A percentile compares a stretch with the other conserved stretches of the same genome.
Evolutionary conservation across 2,888 invertebrate genomes (phyloP).

Genomic region (Caenorhabditis sp.): DNA sequence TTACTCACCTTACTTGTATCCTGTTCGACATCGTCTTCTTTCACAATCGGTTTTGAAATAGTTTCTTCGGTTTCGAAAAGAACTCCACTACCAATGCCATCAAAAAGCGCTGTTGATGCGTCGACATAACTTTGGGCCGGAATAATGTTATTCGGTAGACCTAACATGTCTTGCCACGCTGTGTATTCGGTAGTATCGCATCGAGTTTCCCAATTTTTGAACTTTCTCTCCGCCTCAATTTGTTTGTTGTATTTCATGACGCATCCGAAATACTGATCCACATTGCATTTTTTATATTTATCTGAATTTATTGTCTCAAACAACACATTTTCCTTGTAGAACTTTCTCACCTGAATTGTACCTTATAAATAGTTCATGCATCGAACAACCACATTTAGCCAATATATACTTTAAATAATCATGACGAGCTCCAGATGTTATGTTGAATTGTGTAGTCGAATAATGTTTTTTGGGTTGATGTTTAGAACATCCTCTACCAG

Average conservation of each 20-base stretch:
- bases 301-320: constrained; percentile 8
- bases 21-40: too few species aligned
- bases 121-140: too few species aligned
- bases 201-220: constrained; percentile 57
- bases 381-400: constrained; percentile 58
- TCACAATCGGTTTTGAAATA: too few species aligned
- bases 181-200: constrained; percentile 68
- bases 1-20: too few species aligned
- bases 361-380: constrained; percentile 60
- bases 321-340: too few species aligned
- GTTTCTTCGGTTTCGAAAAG: too few species aligned
- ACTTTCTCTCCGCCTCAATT: constrained; percentile 43
- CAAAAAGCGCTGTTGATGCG: too few species aligned
- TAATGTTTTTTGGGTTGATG: constrained; percentile 48
- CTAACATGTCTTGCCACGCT: constrained; percentile 70
- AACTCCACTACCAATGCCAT: too few species aligned
- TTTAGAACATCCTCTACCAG: constrained; percentile 60
- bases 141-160: constrained; percentile 65
- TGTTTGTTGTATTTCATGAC: constrained; percentile 53
- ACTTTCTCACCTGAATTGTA: too few species aligned
- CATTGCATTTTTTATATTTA: constrained; percentile 53
- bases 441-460: constrained; percentile 54
- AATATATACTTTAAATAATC: constrained; percentile 63
- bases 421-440: constrained; percentile 56
- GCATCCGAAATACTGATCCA: constrained; percentile 67